These are phyloP conservation scores for Eleutherodactylus coqui DNA, from an alignment of 2,797 vertebrate species.

Conservation along the genomic window DNA sequence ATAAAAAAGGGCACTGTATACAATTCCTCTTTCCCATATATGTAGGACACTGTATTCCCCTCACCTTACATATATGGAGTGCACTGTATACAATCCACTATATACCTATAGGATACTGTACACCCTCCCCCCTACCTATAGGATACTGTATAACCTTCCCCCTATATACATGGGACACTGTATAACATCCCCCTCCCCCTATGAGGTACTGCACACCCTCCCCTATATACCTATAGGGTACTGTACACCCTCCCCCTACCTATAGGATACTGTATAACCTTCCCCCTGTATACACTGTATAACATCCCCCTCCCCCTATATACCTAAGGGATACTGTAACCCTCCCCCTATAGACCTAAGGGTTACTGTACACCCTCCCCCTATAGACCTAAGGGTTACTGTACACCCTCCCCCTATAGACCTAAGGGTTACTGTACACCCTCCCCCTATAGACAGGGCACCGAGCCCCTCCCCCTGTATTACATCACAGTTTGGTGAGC, in stretches of 20 bases:
- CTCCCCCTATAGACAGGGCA: neutral
- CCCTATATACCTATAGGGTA: neutral
- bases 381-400: neutral
- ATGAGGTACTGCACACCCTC: too few relatives aligned
- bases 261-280: neutral
- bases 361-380: neutral
- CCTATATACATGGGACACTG: neutral
- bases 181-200: neutral
- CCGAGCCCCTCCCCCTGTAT: neutral
- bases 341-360: neutral
- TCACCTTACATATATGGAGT: too few relatives aligned
- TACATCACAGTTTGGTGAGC: slow-evolving; percentile 52
- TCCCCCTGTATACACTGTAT: neutral
- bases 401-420: neutral
- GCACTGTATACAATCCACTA: neutral
- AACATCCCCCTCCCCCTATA: neutral
- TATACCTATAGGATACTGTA: neutral
- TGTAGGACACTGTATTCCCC: too few relatives aligned
- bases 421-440: neutral
- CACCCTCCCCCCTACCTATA: too few relatives aligned
- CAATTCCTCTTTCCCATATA: too few relatives aligned
- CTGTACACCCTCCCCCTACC: too few relatives aligned
- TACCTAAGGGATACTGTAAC: neutral
- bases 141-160: too few relatives aligned
- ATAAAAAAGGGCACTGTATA: too few relatives aligned